A percentile compares a stretch with the other conserved stretches of the same genome.
Evolutionary conservation across 1,140 invertebrate species (phyloP).

Genomic region (Oryzaephilus surinamensis): DNA sequence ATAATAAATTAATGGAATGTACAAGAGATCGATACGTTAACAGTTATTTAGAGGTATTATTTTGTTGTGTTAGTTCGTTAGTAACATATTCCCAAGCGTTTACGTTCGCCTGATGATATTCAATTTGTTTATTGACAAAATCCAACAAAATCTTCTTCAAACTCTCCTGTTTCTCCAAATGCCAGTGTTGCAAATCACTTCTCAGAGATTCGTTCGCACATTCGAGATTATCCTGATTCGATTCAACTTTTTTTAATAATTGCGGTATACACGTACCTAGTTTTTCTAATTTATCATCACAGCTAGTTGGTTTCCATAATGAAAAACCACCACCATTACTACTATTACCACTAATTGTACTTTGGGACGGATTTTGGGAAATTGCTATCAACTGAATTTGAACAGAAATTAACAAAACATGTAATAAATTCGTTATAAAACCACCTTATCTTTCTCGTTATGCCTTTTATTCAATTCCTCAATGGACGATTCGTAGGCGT

Average conservation of each 20-base stretch:
- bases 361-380: not conserved
- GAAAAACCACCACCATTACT: slow-evolving; percentile 33
- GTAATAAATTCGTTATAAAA: no score
- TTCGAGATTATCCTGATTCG: slow-evolving; percentile 54
- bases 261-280: slow-evolving; percentile 41
- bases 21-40: no score
- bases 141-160: slow-evolving; percentile 53
- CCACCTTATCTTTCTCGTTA: slow-evolving; percentile 55
- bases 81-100: slow-evolving; percentile 45
- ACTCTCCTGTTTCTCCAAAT: slow-evolving; percentile 55
- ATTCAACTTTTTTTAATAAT: slow-evolving; percentile 44
- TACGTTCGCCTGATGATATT: slow-evolving; percentile 55
- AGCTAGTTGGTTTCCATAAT: slow-evolving; percentile 45
- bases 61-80: slow-evolving; percentile 21
- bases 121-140: slow-evolving; percentile 58
- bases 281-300: slow-evolving; percentile 48
- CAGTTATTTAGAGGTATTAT: no score
- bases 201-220: slow-evolving; percentile 61
- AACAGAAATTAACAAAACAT: no score
- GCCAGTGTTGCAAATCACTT: slow-evolving; percentile 62
- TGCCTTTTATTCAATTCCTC: slow-evolving; percentile 54
- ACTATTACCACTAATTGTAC: not conserved
- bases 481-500: slow-evolving; percentile 53
- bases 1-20: no score
- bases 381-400: not conserved